phyloP scores from a whole-genome alignment of 2,113 vertebrate species.

The Uria aalge region DNA sequence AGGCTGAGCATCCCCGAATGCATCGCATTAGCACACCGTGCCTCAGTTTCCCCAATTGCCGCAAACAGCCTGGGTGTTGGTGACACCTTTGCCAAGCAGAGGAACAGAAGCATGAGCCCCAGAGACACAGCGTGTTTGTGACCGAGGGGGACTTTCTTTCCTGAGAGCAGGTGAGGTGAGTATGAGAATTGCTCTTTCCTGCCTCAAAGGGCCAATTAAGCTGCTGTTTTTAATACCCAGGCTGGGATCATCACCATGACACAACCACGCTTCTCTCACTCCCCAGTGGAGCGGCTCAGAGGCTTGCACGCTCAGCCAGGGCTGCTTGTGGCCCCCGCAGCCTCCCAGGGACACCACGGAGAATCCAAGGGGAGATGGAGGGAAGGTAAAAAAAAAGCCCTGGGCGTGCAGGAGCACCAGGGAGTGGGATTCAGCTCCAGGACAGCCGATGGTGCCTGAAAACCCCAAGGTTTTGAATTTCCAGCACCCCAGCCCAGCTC shows the following conservation, averaged over 20 bases:
- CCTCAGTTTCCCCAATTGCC: not conserved
- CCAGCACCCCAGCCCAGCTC: not conserved
- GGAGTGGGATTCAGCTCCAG: not conserved
- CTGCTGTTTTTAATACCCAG: not conserved
- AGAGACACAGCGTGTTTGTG: fast-evolving
- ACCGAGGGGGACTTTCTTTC: fast-evolving
- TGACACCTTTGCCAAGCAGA: not conserved
- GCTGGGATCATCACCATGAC: not conserved
- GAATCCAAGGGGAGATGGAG: not conserved
- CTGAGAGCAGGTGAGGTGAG: not conserved
- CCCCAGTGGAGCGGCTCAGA: fast-evolving
- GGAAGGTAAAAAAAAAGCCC: not conserved
- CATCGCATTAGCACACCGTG: fast-evolving
- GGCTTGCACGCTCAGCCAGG: not conserved
- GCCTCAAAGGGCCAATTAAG: not conserved
- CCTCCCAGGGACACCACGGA: fast-evolving
- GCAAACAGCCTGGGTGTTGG: not conserved
- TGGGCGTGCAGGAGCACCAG: not conserved
- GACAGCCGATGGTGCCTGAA: fast-evolving
- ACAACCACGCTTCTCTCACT: fast-evolving
- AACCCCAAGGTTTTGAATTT: not conserved
- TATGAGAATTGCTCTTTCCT: not conserved
- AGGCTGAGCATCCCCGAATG: not conserved
- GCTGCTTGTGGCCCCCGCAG: not conserved
- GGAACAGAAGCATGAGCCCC: not conserved